phyloP scores from a whole-genome alignment of 2,888 invertebrate genomes.

The Octonoba sinensis region DNA sequence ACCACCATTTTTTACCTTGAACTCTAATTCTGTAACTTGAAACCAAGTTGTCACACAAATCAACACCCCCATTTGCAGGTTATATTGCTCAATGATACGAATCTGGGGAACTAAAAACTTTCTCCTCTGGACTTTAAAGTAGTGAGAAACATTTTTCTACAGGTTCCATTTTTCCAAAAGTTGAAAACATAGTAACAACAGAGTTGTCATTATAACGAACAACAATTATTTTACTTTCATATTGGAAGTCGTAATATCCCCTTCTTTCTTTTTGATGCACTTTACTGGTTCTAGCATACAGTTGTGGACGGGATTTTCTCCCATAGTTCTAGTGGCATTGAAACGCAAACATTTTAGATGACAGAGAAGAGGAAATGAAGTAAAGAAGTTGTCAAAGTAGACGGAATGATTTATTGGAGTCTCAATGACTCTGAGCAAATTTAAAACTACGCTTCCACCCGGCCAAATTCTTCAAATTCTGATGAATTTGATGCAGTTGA shows the following conservation, averaged over 20 bases:
- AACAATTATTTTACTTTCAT: too few relatives aligned
- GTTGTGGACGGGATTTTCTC: conserved; percentile 1
- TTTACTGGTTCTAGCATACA: neutral
- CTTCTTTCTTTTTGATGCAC: too few relatives aligned
- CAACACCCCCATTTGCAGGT: neutral
- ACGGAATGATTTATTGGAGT: neutral
- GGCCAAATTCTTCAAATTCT: neutral
- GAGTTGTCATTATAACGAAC: neutral
- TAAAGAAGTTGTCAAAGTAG: too few relatives aligned
- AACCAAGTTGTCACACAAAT: neutral
- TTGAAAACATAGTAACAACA: conserved; percentile 4
- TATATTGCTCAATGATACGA: too few relatives aligned
- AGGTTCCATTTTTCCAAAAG: neutral
- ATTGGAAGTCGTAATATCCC: too few relatives aligned
- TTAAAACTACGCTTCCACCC: neutral
- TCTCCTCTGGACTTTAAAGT: conserved; percentile 2
- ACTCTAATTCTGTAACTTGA: too few relatives aligned
- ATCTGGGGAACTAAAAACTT: too few relatives aligned
- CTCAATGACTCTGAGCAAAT: conserved; percentile 4
- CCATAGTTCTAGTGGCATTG: conserved; percentile 2
- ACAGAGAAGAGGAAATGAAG: conserved; percentile 6
- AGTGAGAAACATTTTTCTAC: conserved; percentile 7
- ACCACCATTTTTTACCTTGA: too few relatives aligned
- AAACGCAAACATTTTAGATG: neutral
- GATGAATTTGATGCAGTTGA: too few relatives aligned